A percentile compares a stretch with the other conserved stretches of the same genome.
These are phyloP conservation scores for Drosophila neotestacea DNA, from an alignment of 2,888 invertebrate species.

Conservation along the genomic window DNA sequence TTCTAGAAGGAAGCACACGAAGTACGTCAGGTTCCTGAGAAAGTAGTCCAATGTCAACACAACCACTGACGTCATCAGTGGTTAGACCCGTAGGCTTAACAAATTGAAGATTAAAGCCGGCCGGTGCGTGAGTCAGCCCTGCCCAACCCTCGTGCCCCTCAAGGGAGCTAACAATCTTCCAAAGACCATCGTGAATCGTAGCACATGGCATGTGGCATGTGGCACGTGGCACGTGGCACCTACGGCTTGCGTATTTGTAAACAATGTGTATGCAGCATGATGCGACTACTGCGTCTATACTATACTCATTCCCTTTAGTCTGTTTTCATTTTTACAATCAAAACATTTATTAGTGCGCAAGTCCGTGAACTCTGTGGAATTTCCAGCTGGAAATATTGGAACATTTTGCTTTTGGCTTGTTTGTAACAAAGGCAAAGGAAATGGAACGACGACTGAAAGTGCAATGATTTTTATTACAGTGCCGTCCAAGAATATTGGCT, in stretches of 20 bases:
- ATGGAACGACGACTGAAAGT: slow-evolving; percentile 33
- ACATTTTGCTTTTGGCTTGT: slow-evolving; percentile 19
- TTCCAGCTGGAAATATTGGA: slow-evolving; percentile 40
- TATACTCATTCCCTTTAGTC: slow-evolving; percentile 17
- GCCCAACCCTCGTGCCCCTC: neutral
- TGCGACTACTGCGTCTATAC: slow-evolving; percentile 20
- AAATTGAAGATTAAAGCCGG: slow-evolving; percentile 47
- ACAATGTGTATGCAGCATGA: slow-evolving; percentile 50
- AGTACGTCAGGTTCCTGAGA: slow-evolving; percentile 9
- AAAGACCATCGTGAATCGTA: slow-evolving; percentile 31
- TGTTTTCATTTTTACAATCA: slow-evolving; percentile 60
- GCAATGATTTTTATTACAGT: slow-evolving; percentile 38
- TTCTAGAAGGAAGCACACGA: slow-evolving; percentile 3
- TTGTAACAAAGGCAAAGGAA: slow-evolving; percentile 32
- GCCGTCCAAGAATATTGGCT: neutral
- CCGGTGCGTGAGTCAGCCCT: slow-evolving; percentile 11
- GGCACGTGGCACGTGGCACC: slow-evolving; percentile 50
- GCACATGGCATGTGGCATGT: slow-evolving; percentile 13
- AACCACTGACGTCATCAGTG: slow-evolving; percentile 57
- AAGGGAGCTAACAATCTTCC: slow-evolving; percentile 19
- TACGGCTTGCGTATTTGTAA: slow-evolving; percentile 64
- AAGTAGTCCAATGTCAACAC: slow-evolving; percentile 71
- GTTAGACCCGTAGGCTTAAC: slow-evolving; percentile 8
- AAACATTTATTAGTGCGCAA: slow-evolving; percentile 63
- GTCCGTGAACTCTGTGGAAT: slow-evolving; percentile 52